A percentile compares a stretch with the other conserved stretches of the same genome.
These are phyloP conservation scores for Poeciliopsis infans DNA, from an alignment of 2,797 vertebrate species.

Conservation along the genomic window DNA sequence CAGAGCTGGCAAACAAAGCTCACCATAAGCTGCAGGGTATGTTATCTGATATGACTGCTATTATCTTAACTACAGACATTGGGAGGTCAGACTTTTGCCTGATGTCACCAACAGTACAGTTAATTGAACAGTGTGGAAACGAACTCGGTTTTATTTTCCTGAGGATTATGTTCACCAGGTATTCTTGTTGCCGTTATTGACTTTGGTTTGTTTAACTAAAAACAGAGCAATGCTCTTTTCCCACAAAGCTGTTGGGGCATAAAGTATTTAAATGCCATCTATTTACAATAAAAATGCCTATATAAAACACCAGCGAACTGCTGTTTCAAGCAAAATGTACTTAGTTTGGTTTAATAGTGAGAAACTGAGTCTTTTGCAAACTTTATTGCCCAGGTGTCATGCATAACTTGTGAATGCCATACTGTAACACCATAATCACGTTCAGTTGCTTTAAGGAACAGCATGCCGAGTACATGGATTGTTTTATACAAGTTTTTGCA, in stretches of 20 bases:
- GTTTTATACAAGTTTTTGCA: constrained; percentile 11
- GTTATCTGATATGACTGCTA: background rate
- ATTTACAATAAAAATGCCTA: constrained; percentile 10
- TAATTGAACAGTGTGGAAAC: background rate
- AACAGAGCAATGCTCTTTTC: background rate
- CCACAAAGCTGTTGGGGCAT: background rate
- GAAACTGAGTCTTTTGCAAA: constrained; percentile 63
- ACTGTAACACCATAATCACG: constrained; percentile 76
- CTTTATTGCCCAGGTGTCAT: constrained; percentile 67
- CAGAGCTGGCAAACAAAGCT: background rate
- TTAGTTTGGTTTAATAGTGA: no score
- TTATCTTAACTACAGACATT: background rate
- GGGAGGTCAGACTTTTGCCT: background rate
- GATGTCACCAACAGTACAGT: background rate
- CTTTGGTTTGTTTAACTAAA: background rate
- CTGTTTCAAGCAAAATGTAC: constrained; percentile 53
- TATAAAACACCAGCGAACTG: constrained; percentile 39
- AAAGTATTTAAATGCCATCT: background rate
- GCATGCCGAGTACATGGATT: constrained; percentile 34
- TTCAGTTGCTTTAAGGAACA: constrained; percentile 73
- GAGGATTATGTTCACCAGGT: background rate
- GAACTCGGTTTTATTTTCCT: background rate
- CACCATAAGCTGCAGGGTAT: background rate
- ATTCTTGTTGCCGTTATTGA: background rate
- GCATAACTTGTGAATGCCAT: constrained; percentile 68